Conservation (phyloP, 1,140 invertebrate species). For the Rhyzopertha dominica region DNA sequence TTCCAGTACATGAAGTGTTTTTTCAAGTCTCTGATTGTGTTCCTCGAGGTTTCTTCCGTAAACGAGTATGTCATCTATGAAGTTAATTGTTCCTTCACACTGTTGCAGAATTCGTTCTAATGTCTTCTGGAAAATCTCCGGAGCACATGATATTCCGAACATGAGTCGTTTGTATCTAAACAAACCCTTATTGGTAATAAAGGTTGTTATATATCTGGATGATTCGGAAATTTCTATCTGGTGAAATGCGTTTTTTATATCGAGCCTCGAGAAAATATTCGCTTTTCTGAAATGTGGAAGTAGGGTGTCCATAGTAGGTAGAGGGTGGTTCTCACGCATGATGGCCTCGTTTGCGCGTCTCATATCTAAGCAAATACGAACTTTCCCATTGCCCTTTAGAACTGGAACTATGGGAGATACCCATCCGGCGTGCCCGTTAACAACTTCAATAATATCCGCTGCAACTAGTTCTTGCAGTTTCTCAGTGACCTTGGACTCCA, state of each 20-base stretch:
- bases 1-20: slow-evolving; percentile 10
- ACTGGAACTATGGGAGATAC: no score
- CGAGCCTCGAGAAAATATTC: slow-evolving; percentile 29
- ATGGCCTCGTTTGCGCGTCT: no score
- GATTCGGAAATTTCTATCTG: slow-evolving; percentile 26
- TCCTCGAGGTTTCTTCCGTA: slow-evolving; percentile 13
- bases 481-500: no score
- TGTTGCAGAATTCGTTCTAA: slow-evolving; percentile 33
- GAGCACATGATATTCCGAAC: slow-evolving; percentile 36
- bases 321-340: slow-evolving; percentile 25
- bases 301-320: slow-evolving; percentile 22
- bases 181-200: slow-evolving; percentile 38
- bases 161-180: slow-evolving; percentile 42
- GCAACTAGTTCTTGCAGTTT: no score
- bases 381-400: no score
- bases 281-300: slow-evolving; percentile 1
- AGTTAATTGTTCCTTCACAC: slow-evolving; percentile 20
- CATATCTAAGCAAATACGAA: no score
- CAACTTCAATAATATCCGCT: no score
- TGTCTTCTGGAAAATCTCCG: slow-evolving; percentile 44
- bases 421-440: no score
- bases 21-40: slow-evolving; percentile 10
- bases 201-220: slow-evolving; percentile 24
- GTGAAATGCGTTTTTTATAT: slow-evolving; percentile 33
- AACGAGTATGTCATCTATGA: slow-evolving; percentile 19